Conservation (phyloP, 2,113 vertebrate species). For the Agelaius tricolor region DNA sequence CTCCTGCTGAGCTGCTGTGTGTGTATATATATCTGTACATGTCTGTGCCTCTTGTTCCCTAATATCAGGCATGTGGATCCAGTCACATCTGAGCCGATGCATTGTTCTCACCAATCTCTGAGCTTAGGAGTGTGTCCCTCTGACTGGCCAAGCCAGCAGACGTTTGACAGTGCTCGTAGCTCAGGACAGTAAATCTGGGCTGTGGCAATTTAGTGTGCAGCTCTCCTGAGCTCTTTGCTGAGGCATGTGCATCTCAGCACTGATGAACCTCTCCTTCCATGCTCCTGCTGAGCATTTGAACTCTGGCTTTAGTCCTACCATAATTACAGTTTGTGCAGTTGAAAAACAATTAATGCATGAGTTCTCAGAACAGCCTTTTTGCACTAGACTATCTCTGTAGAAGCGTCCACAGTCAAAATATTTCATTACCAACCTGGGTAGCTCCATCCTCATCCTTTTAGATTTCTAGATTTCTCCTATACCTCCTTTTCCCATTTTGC, state of each 20-base stretch:
- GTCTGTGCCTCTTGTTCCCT: neutral
- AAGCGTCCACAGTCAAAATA: conserved; percentile 8
- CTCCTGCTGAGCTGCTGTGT: neutral
- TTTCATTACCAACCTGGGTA: neutral
- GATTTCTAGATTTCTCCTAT: conserved; percentile 1
- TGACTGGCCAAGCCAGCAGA: accelerated
- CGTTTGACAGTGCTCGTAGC: accelerated
- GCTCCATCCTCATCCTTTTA: neutral
- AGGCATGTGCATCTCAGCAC: neutral
- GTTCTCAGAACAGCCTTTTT: neutral
- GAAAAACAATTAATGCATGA: neutral
- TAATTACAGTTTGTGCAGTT: conserved; percentile 48
- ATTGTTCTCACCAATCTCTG: neutral
- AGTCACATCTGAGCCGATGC: neutral
- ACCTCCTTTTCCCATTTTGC: neutral
- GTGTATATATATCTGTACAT: accelerated
- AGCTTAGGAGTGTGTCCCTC: neutral
- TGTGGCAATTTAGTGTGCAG: neutral
- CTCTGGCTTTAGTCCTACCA: conserved; percentile 9
- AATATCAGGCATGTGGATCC: neutral
- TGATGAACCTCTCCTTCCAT: neutral
- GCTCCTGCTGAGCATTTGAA: conserved; percentile 7
- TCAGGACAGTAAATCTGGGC: neutral
- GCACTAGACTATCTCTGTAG: neutral
- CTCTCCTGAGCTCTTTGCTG: neutral